phyloP scores from a whole-genome alignment of 2,888 invertebrate species.

The Oscheius sp. region DNA sequence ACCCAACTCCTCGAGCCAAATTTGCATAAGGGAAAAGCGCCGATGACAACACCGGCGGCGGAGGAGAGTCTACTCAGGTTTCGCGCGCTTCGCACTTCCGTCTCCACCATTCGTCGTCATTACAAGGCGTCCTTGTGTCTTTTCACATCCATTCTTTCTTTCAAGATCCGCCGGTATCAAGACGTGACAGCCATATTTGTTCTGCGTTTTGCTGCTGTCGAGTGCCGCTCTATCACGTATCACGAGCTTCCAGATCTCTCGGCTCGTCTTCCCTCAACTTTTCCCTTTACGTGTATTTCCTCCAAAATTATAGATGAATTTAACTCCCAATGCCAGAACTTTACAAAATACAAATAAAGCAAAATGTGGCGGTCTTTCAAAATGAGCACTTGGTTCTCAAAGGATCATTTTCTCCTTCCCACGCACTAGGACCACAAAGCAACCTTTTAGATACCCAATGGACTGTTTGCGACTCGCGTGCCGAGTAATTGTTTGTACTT shows the following conservation, averaged over 20 bases:
- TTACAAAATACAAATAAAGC: background rate
- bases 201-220: constrained; percentile 30
- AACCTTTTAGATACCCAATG: constrained; percentile 16
- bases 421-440: constrained; percentile 1
- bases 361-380: background rate
- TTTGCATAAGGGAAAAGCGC: constrained; percentile 26
- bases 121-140: no score
- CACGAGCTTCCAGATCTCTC: constrained; percentile 6
- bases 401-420: background rate
- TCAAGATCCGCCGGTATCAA: constrained; percentile 21
- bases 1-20: no score
- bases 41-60: constrained; percentile 6
- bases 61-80: no score
- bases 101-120: background rate
- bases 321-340: background rate
- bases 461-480: constrained; percentile 17
- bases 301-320: background rate
- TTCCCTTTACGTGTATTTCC: background rate
- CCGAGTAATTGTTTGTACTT: constrained; percentile 26
- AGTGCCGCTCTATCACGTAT: constrained; percentile 29
- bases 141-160: no score
- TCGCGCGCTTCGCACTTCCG: constrained; percentile 13
- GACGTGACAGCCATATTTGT: constrained; percentile 27
- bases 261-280: background rate
- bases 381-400: background rate